Evolutionary conservation across 2,888 invertebrate species (phyloP), one percentile per base, ranked within the genome.

Genomic region (Tenthredo distinguenda): DNA sequence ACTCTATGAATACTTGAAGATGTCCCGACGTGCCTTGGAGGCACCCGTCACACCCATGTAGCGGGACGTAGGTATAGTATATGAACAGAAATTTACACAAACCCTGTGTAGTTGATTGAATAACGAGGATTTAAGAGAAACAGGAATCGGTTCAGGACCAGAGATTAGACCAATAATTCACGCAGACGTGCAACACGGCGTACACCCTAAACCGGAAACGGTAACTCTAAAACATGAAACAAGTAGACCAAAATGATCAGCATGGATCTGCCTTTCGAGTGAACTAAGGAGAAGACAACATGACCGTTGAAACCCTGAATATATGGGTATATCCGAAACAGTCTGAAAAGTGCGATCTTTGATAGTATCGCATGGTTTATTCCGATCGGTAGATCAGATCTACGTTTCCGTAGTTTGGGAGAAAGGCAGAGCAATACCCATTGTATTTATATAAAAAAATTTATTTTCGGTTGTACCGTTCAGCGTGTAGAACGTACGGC

Each of bases 1-100:
- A 68, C 83, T 83, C 47, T 83, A 83, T 83, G 68, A 83, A 83
- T 83, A 83, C 83, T 68, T 83, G 68, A 83, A 83, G 83, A 83
- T 83, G 71, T 83, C 83, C 47, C 83, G 71, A 83, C 83, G 83
- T 83, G 83, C 83, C 83, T 68, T 21, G 37, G 12, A 71, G 83
- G 55, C 40, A 68, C 10, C 68, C 34, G 68, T 68, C 68, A 62
- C 62, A n/a, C 81, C 34, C 18, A 18, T 55, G 34, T 31, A 6
- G 21, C 10, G 7, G n/a, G 2, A 15, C 31, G 21, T 10, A 37
- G 15, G 40, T 72, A 40, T n/a, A 55, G 21, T 74, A 43, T 21
- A 77, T 31, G 15, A 43, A 43, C n/a, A 40, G 37, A 43, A 43
- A 43, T 40, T 43, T 43, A 74, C n/a, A 43, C 72, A 37, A 5